Conservation (phyloP, 2,888 invertebrate genomes). For the Gymnosoma rotundatum region DNA sequence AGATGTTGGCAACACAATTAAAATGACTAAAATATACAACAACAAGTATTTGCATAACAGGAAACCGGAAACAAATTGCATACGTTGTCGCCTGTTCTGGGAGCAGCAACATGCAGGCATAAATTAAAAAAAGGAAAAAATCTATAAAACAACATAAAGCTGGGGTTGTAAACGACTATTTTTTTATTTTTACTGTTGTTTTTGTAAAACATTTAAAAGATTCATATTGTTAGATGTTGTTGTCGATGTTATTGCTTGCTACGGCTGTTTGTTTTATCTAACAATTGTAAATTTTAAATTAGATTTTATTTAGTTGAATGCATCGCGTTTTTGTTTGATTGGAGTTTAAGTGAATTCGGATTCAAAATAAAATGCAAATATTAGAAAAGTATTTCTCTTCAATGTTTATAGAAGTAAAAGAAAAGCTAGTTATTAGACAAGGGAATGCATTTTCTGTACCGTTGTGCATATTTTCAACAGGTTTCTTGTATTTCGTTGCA, state of each 20-base stretch:
- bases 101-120: conserved; percentile 41
- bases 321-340: not conserved
- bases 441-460: too few species aligned
- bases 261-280: conserved; percentile 45
- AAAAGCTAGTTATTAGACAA: too few species aligned
- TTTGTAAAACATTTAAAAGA: conserved; percentile 66
- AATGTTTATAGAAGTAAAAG: too few species aligned
- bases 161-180: conserved; percentile 37
- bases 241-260: conserved; percentile 12
- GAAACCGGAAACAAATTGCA: conserved; percentile 81
- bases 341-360: not conserved
- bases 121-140: not conserved
- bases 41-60: conserved; percentile 74
- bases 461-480: too few species aligned
- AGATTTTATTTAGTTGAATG: conserved; percentile 55
- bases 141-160: conserved; percentile 30
- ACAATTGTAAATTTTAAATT: conserved; percentile 69
- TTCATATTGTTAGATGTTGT: conserved; percentile 48
- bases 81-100: conserved; percentile 74
- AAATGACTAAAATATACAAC: conserved; percentile 34
- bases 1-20: conserved; percentile 45
- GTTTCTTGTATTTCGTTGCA: too few species aligned
- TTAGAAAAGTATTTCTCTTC: too few species aligned
- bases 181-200: conserved; percentile 21
- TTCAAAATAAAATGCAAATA: not conserved